Base-by-base conservation (phyloP, 1,140 invertebrate genomes). In the Drosophila littoralis region DNA sequence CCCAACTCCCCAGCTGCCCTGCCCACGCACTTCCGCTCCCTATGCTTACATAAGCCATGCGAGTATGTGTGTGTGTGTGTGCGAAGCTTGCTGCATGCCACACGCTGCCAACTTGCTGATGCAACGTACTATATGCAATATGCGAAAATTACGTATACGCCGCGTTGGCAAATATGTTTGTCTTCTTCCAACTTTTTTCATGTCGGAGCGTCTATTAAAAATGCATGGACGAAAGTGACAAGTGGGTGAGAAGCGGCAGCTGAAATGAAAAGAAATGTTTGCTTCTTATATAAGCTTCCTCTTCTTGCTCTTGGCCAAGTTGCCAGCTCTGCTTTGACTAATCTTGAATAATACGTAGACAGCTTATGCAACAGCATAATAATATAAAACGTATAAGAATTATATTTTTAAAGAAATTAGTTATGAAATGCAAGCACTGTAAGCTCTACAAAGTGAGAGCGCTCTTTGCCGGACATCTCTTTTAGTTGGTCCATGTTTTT, bases 121-220 rank as follows among this genome's bases (percentile, higher is more conserved):
- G 82, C 82, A 88, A 51, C 83, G 83, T 70, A 22, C 22, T 22
- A 88, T 82, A 88, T 83, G 82, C 82, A 85, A 82, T 88, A 85
- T 85, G 83, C 75, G 82, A 80, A 88, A 85, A 83, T 86, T 86
- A 88, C 84, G 72, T 88, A 83, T 77, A 79, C 83, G 69, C 50
- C 61, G 60, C 60, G 82, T 46, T 52, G 55, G 82, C 64, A 86
- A 81, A 81, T 88, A 79, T 71, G 72, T 77, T 85, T 63, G 36
- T n/a, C 38, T 72, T 75, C 48, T 48, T 67, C 70, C 42, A 7
- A 36, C 36, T 60, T 61, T 58, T 75, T 82, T 78, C 43, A 59
- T 75, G 55, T 63, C 64, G 54, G 48, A 57, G 57, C 58, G 57
- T 64, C 68, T 75, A 71, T 75, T 75, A 71, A 71, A 75, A 75